These are phyloP conservation scores for Procapra przewalskii DNA, from an alignment of 2,113 vertebrate species.

Conservation along the genomic window DNA sequence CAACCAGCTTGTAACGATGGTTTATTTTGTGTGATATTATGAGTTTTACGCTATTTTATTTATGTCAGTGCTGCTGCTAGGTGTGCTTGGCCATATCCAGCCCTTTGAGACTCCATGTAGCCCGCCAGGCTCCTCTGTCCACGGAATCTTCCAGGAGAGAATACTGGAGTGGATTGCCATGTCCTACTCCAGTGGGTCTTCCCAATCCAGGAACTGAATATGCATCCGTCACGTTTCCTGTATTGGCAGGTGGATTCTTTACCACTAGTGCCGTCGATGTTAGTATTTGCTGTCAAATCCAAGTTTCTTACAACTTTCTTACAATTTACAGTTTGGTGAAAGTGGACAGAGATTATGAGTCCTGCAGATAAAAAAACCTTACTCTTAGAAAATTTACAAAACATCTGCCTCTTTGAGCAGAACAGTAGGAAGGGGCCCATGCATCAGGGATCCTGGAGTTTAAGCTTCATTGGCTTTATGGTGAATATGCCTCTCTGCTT, in stretches of 20 bases:
- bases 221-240: not conserved
- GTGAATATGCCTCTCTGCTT: not conserved
- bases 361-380: not conserved
- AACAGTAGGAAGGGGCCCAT: not conserved
- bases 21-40: not conserved
- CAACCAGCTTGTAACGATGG: not conserved
- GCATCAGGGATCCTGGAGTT: not conserved
- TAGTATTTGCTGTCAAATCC: not conserved
- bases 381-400: not conserved
- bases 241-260: not conserved
- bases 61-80: not conserved
- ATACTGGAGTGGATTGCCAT: not conserved
- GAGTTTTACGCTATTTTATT: not conserved
- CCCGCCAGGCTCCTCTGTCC: not conserved
- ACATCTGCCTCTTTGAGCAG: not conserved
- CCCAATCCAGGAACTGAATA: not conserved
- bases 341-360: not conserved
- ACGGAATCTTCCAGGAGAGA: not conserved
- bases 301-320: not conserved
- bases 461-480: not conserved
- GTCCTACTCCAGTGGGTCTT: not conserved
- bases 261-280: not conserved
- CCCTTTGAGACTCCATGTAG: not conserved
- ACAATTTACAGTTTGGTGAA: not conserved
- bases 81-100: not conserved